A percentile compares a stretch with the other conserved stretches of the same genome.
These are phyloP conservation scores for Hypercompe scribonia DNA, from an alignment of 2,888 invertebrate species.

Conservation along the genomic window DNA sequence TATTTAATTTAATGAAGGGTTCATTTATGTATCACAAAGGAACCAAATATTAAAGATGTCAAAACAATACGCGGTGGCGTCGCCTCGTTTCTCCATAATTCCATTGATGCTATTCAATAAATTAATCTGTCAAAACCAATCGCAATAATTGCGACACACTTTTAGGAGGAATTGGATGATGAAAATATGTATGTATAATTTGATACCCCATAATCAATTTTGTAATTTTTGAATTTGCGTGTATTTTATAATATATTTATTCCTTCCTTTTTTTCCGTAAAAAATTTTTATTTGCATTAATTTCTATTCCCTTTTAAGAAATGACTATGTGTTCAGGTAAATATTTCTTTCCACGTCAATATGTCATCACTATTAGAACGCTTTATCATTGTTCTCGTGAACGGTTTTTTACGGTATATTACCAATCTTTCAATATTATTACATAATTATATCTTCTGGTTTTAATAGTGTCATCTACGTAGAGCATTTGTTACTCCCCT, in stretches of 20 bases:
- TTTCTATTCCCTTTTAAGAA: no score
- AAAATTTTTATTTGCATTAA: no score
- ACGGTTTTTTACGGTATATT: constrained; percentile 7
- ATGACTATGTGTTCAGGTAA: no score
- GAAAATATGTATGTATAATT: neutral
- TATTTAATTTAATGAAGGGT: neutral
- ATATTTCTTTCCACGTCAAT: no score
- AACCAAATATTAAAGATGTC: constrained; percentile 1
- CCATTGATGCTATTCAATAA: constrained; percentile 58
- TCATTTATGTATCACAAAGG: neutral
- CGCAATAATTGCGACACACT: constrained; percentile 50
- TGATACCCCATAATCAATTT: neutral
- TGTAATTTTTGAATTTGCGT: constrained; percentile 12
- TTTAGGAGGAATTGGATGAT: neutral
- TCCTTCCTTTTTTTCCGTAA: no score
- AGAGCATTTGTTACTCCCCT: constrained; percentile 43
- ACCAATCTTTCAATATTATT: neutral
- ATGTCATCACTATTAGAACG: no score
- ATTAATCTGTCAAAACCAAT: constrained; percentile 63
- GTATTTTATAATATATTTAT: neutral
- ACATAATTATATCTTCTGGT: constrained; percentile 31
- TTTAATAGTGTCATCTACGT: constrained; percentile 31
- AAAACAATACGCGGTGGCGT: constrained; percentile 24
- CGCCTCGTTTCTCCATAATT: constrained; percentile 37
- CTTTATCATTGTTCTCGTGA: no score